Conservation (phyloP, 2,888 invertebrate species). For the Trissolcus japonicus region DNA sequence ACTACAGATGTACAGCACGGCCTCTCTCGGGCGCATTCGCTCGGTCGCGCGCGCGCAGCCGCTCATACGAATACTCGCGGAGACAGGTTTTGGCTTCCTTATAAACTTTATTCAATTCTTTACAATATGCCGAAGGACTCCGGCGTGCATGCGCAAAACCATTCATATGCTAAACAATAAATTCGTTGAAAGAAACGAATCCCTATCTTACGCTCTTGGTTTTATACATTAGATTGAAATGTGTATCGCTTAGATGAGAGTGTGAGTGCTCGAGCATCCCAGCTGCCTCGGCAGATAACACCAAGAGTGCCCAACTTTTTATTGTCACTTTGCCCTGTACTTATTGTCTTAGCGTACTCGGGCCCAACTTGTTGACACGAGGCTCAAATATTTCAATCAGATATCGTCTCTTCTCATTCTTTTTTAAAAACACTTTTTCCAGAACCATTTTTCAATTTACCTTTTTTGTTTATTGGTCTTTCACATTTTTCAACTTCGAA, state of each 20-base stretch:
- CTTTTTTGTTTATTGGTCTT: no score
- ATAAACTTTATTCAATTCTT: conserved; percentile 75
- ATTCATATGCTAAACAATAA: conserved; percentile 75
- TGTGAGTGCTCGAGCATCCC: conserved; percentile 47
- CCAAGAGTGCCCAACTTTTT: conserved; percentile 8
- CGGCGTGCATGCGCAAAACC: conserved; percentile 60
- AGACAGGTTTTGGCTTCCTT: conserved; percentile 65
- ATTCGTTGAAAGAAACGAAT: conserved; percentile 71
- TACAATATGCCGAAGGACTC: conserved; percentile 71
- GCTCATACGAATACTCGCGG: conserved; percentile 55
- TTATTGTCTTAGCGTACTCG: neutral
- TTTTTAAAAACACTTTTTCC: neutral
- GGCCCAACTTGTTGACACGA: neutral
- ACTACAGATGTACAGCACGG: conserved; percentile 57
- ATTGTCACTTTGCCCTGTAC: conserved; percentile 4
- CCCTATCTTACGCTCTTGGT: conserved; percentile 64
- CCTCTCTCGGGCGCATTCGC: conserved; percentile 38
- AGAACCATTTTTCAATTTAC: no score
- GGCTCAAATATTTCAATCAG: neutral
- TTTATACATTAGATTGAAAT: conserved; percentile 39
- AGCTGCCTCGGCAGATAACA: conserved; percentile 50
- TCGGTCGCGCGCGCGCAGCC: conserved; percentile 43
- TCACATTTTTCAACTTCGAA: no score
- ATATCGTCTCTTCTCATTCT: neutral
- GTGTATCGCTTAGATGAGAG: conserved; percentile 37